These are phyloP conservation scores for Anagrus nilaparvatae DNA, from an alignment of 1,140 invertebrate species.

Conservation along the genomic window DNA sequence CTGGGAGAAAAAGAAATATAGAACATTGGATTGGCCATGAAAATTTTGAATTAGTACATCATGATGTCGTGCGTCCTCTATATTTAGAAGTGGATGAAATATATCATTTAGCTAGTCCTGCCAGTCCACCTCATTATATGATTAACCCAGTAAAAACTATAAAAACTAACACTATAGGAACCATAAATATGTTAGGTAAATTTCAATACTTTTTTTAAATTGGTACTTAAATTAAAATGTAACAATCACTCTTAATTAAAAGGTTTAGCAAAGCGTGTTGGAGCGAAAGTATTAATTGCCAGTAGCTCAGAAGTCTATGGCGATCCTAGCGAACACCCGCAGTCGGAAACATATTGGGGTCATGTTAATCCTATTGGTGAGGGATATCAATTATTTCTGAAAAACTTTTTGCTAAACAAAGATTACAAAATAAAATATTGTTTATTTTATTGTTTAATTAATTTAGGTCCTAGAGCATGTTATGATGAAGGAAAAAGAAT, in stretches of 20 bases:
- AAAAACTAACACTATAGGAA: slow-evolving; percentile 97
- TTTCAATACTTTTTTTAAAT: slow-evolving; percentile 3
- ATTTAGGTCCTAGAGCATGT: slow-evolving; percentile 86
- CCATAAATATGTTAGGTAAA: slow-evolving; percentile 96
- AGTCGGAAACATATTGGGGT: slow-evolving; percentile 94
- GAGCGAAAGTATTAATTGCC: slow-evolving; percentile 89
- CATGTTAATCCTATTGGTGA: slow-evolving; percentile 97
- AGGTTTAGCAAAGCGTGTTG: slow-evolving; percentile 87
- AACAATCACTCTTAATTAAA: too few relatives aligned
- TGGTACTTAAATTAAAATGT: not conserved
- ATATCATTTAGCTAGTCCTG: slow-evolving; percentile 97
- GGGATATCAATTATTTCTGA: not conserved
- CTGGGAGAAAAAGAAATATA: slow-evolving; percentile 91
- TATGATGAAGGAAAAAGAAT: slow-evolving; percentile 99
- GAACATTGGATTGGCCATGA: slow-evolving; percentile 98
- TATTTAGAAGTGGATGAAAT: slow-evolving; percentile 99
- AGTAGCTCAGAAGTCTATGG: slow-evolving; percentile 99
- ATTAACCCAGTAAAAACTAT: slow-evolving; percentile 99
- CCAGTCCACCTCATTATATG: slow-evolving; percentile 99
- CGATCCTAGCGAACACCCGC: slow-evolving; percentile 93
- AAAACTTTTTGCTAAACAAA: too few relatives aligned
- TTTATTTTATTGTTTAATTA: too few relatives aligned
- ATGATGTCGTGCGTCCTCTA: slow-evolving; percentile 96
- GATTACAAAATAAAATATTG: too few relatives aligned
- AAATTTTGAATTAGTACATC: slow-evolving; percentile 98